These are phyloP conservation scores for Noctua pronuba DNA, from an alignment of 2,888 invertebrate species.

Conservation along the genomic window DNA sequence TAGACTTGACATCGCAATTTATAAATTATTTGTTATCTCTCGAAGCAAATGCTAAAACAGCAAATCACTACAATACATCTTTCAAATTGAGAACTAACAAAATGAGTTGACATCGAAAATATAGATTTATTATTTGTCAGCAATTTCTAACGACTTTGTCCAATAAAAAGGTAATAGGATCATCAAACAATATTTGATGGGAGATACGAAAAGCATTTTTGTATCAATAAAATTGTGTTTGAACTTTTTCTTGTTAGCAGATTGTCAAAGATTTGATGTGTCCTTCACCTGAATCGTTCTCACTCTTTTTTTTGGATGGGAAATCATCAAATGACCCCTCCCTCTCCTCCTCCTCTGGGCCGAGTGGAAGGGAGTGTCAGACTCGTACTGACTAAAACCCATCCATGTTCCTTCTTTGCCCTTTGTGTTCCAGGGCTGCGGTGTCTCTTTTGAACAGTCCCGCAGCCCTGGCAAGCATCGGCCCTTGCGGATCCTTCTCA, in stretches of 20 bases:
- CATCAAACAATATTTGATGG: constrained; percentile 18
- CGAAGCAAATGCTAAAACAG: neutral
- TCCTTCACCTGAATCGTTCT: neutral
- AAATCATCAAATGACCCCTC: too few species aligned
- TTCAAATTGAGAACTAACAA: neutral
- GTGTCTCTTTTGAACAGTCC: too few species aligned
- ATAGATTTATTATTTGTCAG: constrained; percentile 25
- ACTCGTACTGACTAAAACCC: too few species aligned
- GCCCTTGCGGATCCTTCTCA: too few species aligned
- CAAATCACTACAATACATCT: neutral
- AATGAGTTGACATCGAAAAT: constrained; percentile 11
- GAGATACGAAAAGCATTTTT: constrained; percentile 11
- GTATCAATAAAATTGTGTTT: constrained; percentile 25
- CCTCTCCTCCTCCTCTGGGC: too few species aligned
- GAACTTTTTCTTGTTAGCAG: neutral
- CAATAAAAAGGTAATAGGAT: constrained; percentile 29
- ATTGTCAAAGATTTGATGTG: neutral
- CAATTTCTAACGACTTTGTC: constrained; percentile 11
- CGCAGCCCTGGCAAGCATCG: too few species aligned
- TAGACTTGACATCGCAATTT: neutral
- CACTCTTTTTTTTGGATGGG: too few species aligned
- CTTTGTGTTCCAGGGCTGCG: too few species aligned
- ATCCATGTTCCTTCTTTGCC: too few species aligned
- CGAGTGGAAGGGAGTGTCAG: too few species aligned
- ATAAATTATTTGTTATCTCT: neutral